A percentile compares a stretch with the other conserved stretches of the same genome.
phyloP scores from a whole-genome alignment of 1,140 invertebrate species.

The Euborellia annulipes region DNA sequence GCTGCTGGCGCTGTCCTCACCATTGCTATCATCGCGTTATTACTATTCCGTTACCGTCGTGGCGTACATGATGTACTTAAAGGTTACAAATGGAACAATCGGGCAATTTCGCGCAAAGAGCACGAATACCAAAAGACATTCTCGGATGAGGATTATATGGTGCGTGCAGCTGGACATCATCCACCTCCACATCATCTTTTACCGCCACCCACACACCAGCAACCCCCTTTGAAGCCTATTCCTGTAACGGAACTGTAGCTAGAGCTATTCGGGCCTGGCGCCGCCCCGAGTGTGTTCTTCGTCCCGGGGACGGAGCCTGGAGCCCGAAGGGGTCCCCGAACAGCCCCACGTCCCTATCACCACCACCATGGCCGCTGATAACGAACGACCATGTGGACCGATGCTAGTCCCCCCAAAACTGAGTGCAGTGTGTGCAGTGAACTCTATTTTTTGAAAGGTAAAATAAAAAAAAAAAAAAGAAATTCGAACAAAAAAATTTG shows the following conservation, averaged over 20 bases:
- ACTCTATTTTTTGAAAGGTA: not conserved
- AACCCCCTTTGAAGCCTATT: conserved; percentile 41
- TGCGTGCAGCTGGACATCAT: conserved; percentile 33
- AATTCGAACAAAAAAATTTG: too few species aligned
- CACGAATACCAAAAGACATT: conserved; percentile 78
- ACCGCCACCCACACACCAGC: conserved; percentile 36
- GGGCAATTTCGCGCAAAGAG: conserved; percentile 58
- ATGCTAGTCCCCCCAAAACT: not conserved
- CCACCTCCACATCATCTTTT: conserved; percentile 34
- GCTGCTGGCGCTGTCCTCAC: conserved; percentile 49
- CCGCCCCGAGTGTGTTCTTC: conserved; percentile 50
- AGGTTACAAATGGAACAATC: conserved; percentile 66
- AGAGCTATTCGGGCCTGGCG: conserved; percentile 51
- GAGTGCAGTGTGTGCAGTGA: not conserved
- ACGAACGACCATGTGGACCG: not conserved
- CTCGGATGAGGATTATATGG: conserved; percentile 67
- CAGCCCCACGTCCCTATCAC: conserved; percentile 24
- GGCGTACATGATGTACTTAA: conserved; percentile 60
- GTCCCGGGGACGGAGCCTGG: conserved; percentile 35
- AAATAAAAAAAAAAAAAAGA: conserved; percentile 3
- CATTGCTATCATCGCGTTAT: conserved; percentile 45
- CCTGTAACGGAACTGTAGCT: conserved; percentile 87
- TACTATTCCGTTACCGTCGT: conserved; percentile 59
- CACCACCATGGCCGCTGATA: conserved; percentile 12
- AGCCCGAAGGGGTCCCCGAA: conserved; percentile 32